Conservation (phyloP, 2,797 vertebrate genomes). For the Molossus alvarezi region DNA sequence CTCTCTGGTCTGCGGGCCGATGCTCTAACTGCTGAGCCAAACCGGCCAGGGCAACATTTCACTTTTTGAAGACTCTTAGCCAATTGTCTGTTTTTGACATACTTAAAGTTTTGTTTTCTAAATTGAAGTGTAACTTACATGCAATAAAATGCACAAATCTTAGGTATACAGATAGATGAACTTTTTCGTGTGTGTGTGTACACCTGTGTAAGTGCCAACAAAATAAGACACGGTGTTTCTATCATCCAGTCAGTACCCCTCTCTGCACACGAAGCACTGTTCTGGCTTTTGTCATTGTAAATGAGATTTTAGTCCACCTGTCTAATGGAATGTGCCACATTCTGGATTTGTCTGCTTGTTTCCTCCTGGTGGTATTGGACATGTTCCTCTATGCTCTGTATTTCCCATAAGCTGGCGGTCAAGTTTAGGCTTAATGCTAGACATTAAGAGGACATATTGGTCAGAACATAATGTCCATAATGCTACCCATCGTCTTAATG, state of each 20-base stretch:
- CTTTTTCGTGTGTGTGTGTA: background rate
- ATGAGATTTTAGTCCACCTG: background rate
- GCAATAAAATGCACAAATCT: background rate
- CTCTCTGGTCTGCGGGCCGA: too few species aligned
- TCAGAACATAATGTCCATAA: rapidly evolving
- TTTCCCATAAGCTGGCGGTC: background rate
- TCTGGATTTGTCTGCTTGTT: background rate
- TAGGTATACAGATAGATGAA: background rate
- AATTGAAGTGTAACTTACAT: background rate
- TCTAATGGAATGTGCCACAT: too few species aligned
- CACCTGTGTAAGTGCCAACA: background rate
- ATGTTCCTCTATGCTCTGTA: rapidly evolving
- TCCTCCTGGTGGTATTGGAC: background rate
- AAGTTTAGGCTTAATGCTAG: background rate
- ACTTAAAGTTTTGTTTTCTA: background rate
- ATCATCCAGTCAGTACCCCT: background rate
- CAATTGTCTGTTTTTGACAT: background rate
- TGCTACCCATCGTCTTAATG: rapidly evolving
- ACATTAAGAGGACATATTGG: background rate
- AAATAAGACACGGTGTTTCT: background rate
- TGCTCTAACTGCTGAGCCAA: too few species aligned
- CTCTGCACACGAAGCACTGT: background rate
- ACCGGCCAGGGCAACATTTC: too few species aligned
- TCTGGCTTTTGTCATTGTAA: background rate
- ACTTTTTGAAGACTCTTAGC: background rate